Percentiles rank a stretch among this genome's conserved stretches.
These are phyloP conservation scores for Cyclina sinensis DNA, from an alignment of 1,140 invertebrate species.

Conservation along the genomic window DNA sequence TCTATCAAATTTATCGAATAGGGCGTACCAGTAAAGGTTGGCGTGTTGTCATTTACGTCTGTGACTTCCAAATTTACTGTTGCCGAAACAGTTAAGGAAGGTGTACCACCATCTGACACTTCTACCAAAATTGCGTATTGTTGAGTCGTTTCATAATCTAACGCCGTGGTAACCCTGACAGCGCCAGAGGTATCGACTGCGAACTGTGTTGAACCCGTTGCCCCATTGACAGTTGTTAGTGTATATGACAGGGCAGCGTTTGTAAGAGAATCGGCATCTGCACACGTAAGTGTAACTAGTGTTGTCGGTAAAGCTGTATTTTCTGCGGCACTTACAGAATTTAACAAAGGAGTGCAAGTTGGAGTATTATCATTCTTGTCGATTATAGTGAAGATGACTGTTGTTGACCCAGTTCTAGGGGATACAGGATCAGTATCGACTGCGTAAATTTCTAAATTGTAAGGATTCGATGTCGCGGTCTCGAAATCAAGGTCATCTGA, in stretches of 20 bases:
- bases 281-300: constrained; percentile 61
- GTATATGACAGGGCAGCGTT: constrained; percentile 62
- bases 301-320: constrained; percentile 37
- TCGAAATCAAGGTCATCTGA: constrained; percentile 64
- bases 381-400: constrained; percentile 59
- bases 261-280: constrained; percentile 58
- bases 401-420: constrained; percentile 49
- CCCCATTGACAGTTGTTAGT: constrained; percentile 53
- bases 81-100: constrained; percentile 91
- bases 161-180: constrained; percentile 39
- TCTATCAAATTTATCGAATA: constrained; percentile 68
- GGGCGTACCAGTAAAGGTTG: constrained; percentile 88
- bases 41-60: constrained; percentile 96
- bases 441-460: constrained; percentile 59
- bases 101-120: constrained; percentile 94
- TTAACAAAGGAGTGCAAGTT: neutral
- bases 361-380: constrained; percentile 60
- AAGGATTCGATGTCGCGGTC: constrained; percentile 32
- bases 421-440: constrained; percentile 61
- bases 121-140: constrained; percentile 94
- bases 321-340: constrained; percentile 40
- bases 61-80: constrained; percentile 92
- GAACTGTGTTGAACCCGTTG: constrained; percentile 24
- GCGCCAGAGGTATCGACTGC: constrained; percentile 41
- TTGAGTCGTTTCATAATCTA: constrained; percentile 78